A percentile compares a stretch with the other conserved stretches of the same genome.
These are phyloP conservation scores for Bombyx huttoni DNA, from an alignment of 2,888 invertebrate genomes.

Conservation along the genomic window DNA sequence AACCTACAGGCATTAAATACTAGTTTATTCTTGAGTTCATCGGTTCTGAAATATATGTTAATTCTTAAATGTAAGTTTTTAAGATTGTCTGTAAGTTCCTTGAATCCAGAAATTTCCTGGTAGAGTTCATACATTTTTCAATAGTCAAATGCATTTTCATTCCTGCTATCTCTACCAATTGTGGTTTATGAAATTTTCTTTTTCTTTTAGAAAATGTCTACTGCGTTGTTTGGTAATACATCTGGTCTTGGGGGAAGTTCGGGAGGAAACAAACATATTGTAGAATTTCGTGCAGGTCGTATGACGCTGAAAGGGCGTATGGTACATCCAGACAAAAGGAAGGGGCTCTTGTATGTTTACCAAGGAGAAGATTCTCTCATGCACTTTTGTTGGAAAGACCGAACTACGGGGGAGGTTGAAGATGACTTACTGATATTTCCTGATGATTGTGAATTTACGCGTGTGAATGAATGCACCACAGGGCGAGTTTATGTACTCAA, in stretches of 20 bases:
- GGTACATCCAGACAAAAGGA: constrained; percentile 94
- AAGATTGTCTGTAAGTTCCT: too few relatives aligned
- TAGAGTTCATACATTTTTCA: too few relatives aligned
- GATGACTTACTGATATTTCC: constrained; percentile 99
- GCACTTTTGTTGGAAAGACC: constrained; percentile 99
- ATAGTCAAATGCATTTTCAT: too few relatives aligned
- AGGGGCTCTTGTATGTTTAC: constrained; percentile 94
- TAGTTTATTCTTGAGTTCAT: background rate
- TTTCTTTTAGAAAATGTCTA: constrained; percentile 60
- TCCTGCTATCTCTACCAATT: too few relatives aligned
- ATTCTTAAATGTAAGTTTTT: background rate
- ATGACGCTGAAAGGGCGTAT: constrained; percentile 95
- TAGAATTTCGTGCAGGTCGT: constrained; percentile 96
- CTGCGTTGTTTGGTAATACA: constrained; percentile 82
- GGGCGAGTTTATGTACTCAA: constrained; percentile 96
- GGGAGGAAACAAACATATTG: constrained; percentile 89
- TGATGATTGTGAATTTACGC: constrained; percentile 97
- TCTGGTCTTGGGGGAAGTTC: constrained; percentile 84
- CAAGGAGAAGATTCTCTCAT: constrained; percentile 97
- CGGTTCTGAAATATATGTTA: background rate
- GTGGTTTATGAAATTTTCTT: background rate
- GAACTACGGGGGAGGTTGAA: constrained; percentile 91
- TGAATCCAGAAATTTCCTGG: too few relatives aligned
- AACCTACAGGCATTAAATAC: background rate
- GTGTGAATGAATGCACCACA: constrained; percentile 94